Base-by-base conservation (phyloP, 2,113 vertebrate genomes). In the Cephalopholis sonnerati region DNA sequence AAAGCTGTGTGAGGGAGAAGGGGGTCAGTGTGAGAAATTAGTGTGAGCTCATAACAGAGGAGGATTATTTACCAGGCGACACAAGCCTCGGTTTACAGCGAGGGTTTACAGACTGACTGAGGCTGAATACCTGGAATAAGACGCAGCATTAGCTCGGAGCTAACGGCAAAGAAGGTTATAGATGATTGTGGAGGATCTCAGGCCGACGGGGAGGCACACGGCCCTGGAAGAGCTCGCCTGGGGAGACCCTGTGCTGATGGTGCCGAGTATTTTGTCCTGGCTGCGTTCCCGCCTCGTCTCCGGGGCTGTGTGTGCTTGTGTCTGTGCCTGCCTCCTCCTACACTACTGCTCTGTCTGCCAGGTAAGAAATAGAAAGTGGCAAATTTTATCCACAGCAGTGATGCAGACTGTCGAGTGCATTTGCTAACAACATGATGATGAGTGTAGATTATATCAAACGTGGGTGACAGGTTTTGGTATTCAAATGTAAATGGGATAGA, bases 341-440 rank as follows among this genome's bases (percentile, higher is more conserved):
- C 84, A 83, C 81, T 84, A 79, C 41, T 83, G 85, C 83, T 85
- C 77, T 0, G 51, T 85, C 59, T 85, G 81, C 55, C 88, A 91
- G 94, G 91, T 93, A 85, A 91, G 88, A 74, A 32, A 17, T 15
- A 11, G 7, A 55, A 65, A 20, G 2, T 1, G 59, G 57, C 25
- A 24, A 51, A 64, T 29, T 25, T 50, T 44, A 22, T 32, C 24
- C 22, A 16, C 22, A 36, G 32, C 70, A 16, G 16, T 12, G 18
- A 51, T 17, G 8, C 27, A 27, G 27, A 7, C 20, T 3, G 18
- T 7, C 0, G 11, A 12, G 57, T 20, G n/a, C 51, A 2, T 22
- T 57, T 10, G 0, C 18, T 32, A 25, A 59, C 4, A 63, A 53
- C 70, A 64, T 5, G 15, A 36, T 36, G 1, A 36, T 36, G 15